These are phyloP conservation scores for Thrips palmi DNA, from an alignment of 1,140 invertebrate genomes.

Conservation along the genomic window DNA sequence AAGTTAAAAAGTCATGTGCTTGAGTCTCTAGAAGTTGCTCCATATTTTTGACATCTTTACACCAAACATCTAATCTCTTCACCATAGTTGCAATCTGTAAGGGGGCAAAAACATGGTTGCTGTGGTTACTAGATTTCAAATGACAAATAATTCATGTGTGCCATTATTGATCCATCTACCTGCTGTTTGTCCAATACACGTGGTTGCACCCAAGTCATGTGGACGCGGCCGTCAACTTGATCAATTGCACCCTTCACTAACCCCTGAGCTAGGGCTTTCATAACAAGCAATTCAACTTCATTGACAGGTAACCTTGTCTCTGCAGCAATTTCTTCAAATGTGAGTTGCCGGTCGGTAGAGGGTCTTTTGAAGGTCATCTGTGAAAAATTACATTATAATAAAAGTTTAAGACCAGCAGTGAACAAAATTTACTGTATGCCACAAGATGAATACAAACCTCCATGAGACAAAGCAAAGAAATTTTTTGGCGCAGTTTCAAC, in stretches of 20 bases:
- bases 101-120: constrained; percentile 10
- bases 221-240: constrained; percentile 66
- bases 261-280: constrained; percentile 93
- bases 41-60: constrained; percentile 64
- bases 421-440: constrained; percentile 3
- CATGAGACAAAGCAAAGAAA: constrained; percentile 90
- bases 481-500: constrained; percentile 72
- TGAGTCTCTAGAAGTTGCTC: constrained; percentile 60
- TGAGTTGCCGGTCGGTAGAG: constrained; percentile 51
- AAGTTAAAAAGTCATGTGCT: constrained; percentile 66
- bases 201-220: constrained; percentile 84
- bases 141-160: neutral
- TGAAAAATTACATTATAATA: constrained; percentile 4
- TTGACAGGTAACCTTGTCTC: constrained; percentile 64
- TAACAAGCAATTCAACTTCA: constrained; percentile 88
- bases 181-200: constrained; percentile 60
- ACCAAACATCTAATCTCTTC: constrained; percentile 58
- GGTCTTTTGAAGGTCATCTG: constrained; percentile 51
- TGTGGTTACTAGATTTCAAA: neutral
- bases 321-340: constrained; percentile 78
- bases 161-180: constrained; percentile 21
- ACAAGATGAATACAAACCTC: constrained; percentile 38
- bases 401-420: neutral
- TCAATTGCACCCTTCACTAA: constrained; percentile 90
- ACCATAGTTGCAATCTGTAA: constrained; percentile 61